Base-by-base conservation (phyloP, 2,113 vertebrate species). In the Proterorhinus semilunaris region DNA sequence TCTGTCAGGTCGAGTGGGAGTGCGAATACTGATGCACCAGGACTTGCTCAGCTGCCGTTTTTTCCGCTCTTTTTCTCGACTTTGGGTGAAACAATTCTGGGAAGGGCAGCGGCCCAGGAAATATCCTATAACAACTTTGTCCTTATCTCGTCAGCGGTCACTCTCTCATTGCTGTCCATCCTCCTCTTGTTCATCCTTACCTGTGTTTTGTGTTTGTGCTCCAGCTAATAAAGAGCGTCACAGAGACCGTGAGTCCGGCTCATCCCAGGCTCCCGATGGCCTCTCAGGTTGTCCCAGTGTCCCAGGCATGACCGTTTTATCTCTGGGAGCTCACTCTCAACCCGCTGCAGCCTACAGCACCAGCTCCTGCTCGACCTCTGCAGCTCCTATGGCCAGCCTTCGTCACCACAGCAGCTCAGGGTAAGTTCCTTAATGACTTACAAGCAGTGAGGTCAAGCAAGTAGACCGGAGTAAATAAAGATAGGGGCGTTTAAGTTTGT, bases 231-330 rank as follows among this genome's bases (percentile, higher is more conserved):
- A 92, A 85, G 95, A 97, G 48, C 86, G 88, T 3, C 86, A 90
- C 57, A 82, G 93, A 83, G 96, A 96, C 52, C 85, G 85, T 5
- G 89, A 91, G 43, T 75, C 64, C 69, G 85, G 48, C 36, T 64
- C 76, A 12, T 71, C 76, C 75, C 84, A 92, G 84, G 85, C 89
- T 63, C 58, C 91, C 10, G 91, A 97, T 94, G 95, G 96, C 91
- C 91, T 91, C 87, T 84, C 91, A 6, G 89, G 81, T 27, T 81
- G 86, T 0, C 66, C 90, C 21, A 90, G 91, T 79, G 80, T 87
- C 87, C 90, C 93, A 93, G 96, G 96, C 79, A 98, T 98, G 96
- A 99, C 96, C 85, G 74, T 95, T 88, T 47, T 90, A 62, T 91
- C 88, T 21, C 91, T 91, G 84, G 93, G 94, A 87, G 71, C 81